Evolutionary conservation across 1,140 invertebrate species (phyloP), one percentile per base, ranked within the genome.

Genomic region (Parapsyche elsis): DNA sequence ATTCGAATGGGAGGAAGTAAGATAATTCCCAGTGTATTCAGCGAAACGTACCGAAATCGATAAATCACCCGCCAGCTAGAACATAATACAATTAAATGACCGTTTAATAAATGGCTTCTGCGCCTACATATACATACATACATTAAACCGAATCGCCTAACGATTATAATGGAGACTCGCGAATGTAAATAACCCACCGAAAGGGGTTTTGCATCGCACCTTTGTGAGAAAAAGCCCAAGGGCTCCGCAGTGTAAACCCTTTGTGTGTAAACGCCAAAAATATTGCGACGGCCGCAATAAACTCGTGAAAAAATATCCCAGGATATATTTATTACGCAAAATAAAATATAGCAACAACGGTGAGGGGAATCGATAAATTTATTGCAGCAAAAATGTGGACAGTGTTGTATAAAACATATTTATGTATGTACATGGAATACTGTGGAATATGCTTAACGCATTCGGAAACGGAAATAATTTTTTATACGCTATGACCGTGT

Each of bases 1-100:
- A 38, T 38, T 38, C 30, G 30, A 38, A 38, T 38, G 30, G 30
- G 30, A 53, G 49, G 16, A 53, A 53, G 12, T 16, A 16, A 46
- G 5, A 46, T 46, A 46, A 46, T 46, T 46, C 45, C 12, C 45
- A 12, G 45, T 12, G 45, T 23, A 61, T 61, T 61, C 59, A 10
- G 21, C 2, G 21, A 61, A 61, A 61, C 59, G 21, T 0, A 23
- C 59, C 64, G 1, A 23, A 67, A 23, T 67, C 64, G 24, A 26
- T 67, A 67, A 67, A 67, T 67, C 24, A 67, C 21, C 12, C 9
- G 64, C 23, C 10, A 26, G 5, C 26, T 9, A 14, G 23, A 67
- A 24, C 64, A 26, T 67, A 67, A 67, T 26, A 64, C 59, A 67
- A 67, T 24, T 26, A 61, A 61, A 61, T 61, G 57, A 61, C 57